Evolutionary conservation across 2,888 invertebrate genomes (phyloP), one percentile per base, ranked within the genome.

Genomic region (Thera obeliscata): DNA sequence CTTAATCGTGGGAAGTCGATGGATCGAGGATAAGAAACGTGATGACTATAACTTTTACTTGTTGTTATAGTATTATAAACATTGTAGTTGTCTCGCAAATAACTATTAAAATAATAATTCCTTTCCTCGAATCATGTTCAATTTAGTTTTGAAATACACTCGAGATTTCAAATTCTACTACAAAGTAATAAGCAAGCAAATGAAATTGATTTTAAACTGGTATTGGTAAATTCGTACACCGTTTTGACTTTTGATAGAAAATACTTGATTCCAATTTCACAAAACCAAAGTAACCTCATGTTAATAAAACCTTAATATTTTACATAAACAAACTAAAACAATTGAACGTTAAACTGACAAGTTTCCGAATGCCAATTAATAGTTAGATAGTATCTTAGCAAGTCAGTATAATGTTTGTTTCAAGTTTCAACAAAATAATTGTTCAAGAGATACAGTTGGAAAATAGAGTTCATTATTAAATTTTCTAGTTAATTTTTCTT

Each of bases 311-410:
- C 22, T 61, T 49, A 60, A 5, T 6, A 38, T 64, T 72, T 70
- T 62, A 73, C 68, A 64, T 58, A 65, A 68, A 71, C 67, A 69
- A 64, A 36, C 41, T 41, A 41, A 46, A 72, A 64, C 69, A 63
- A 69, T 65, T 52, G 41, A 74, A 75, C 69, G 61, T 61, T 71
- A 61, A 70, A 66, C 68, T 62, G 38, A 49, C 58, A 71, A 75
- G 73, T 72, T 74, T 70, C 69, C 70, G 72, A 71, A 71, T 73
- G 72, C 71, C 71, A 76, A 74, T 75, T 75, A 77, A 74, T 74
- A 75, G 69, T 73, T 76, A 71, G 74, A 72, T 73, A 70, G 62
- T 72, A 72, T 73, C 69, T 61, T 56, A 69, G 59, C 61, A 67
- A 70, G 70, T 70, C 69, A 52, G 61, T 71, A 66, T 65, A 70